Evolutionary conservation across 1,140 invertebrate genomes (phyloP).

Genomic region (Heliconius himera): DNA sequence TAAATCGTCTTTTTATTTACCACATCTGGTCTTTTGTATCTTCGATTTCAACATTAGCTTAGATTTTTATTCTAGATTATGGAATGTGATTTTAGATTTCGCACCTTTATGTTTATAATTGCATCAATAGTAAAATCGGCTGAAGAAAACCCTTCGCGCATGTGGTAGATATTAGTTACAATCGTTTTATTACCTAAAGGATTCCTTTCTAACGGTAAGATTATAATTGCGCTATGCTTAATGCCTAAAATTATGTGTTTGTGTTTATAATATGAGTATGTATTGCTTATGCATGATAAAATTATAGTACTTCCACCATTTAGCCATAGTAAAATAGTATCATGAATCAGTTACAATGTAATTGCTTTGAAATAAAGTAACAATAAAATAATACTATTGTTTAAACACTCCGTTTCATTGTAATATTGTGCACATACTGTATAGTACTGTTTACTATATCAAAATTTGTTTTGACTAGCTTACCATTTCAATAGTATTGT

Average conservation of each 20-base stretch:
- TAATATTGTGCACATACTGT: too few relatives aligned
- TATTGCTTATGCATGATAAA: conserved; percentile 25
- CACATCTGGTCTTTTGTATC: conserved; percentile 68
- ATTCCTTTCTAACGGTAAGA: conserved; percentile 31
- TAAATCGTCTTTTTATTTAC: conserved; percentile 54
- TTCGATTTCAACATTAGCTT: conserved; percentile 65
- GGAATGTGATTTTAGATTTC: conserved; percentile 70
- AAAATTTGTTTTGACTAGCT: background rate
- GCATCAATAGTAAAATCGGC: conserved; percentile 60
- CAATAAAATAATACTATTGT: background rate
- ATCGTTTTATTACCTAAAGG: conserved; percentile 20
- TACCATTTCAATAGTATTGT: conserved; percentile 1
- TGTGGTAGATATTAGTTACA: conserved; percentile 46
- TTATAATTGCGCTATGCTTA: conserved; percentile 18
- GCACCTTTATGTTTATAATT: conserved; percentile 72
- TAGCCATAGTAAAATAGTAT: background rate
- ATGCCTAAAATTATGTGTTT: conserved; percentile 14
- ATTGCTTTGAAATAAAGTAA: background rate
- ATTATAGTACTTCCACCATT: background rate
- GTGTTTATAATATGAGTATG: background rate
- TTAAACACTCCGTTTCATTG: background rate
- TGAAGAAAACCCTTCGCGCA: conserved; percentile 51
- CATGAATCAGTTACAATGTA: background rate
- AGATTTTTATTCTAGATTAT: conserved; percentile 64
- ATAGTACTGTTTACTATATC: too few relatives aligned